Conservation (phyloP, 2,113 vertebrate genomes). For the Dicaeum eximium region DNA sequence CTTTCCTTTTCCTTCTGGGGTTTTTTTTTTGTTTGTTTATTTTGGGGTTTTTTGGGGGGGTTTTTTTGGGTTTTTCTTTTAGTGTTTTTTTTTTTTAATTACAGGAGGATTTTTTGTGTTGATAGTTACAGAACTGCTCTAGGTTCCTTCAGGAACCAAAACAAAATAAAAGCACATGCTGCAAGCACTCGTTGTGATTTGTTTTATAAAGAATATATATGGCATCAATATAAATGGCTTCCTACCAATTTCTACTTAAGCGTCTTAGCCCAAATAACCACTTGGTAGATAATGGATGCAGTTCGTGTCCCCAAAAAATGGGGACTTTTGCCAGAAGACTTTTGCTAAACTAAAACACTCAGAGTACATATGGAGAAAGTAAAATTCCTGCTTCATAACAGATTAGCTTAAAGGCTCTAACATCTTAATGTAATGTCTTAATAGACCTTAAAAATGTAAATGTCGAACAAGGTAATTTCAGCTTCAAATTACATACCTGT, state of each 20-base stretch:
- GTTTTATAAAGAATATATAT: background rate
- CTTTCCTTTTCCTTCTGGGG: background rate
- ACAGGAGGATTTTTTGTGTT: background rate
- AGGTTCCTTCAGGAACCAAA: background rate
- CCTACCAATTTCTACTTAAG: background rate
- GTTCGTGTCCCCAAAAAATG: background rate
- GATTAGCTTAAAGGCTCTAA: background rate
- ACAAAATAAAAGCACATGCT: background rate
- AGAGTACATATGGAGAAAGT: background rate
- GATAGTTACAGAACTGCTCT: background rate
- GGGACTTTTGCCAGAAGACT: background rate
- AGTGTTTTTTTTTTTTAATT: background rate
- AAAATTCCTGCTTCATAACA: background rate
- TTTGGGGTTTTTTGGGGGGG: no score
- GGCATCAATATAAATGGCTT: background rate
- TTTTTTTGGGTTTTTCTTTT: background rate
- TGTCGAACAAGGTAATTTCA: background rate
- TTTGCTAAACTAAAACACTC: background rate
- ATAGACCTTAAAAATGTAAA: background rate
- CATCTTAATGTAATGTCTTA: background rate
- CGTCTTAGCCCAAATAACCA: background rate
- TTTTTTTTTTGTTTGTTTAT: background rate
- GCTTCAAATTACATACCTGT: constrained; percentile 78
- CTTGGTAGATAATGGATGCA: background rate
- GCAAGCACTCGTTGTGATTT: background rate